Evolutionary conservation across 2,113 vertebrate genomes (phyloP).

Genomic region (Typhlomys cinereus): DNA sequence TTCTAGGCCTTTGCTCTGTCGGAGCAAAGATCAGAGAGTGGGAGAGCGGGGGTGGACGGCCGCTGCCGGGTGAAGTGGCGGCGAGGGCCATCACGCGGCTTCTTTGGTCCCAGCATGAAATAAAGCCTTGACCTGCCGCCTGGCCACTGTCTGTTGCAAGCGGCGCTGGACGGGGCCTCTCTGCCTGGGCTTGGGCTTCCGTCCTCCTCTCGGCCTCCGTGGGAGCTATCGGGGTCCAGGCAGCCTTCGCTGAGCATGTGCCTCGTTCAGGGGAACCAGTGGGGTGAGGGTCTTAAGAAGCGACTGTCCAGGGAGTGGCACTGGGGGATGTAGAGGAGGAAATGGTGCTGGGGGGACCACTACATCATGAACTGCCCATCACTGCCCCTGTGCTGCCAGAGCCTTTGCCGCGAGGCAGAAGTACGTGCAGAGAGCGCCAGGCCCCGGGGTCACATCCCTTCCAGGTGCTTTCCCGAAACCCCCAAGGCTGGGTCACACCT

Average conservation of each 20-base stretch:
- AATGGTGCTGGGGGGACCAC: background rate
- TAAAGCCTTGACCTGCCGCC: constrained; percentile 76
- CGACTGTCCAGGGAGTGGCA: background rate
- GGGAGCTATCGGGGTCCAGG: background rate
- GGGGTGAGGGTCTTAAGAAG: rapidly evolving
- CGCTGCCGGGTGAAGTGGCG: constrained; percentile 39
- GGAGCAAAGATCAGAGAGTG: background rate
- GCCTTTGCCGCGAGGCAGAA: background rate
- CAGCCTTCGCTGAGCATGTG: too few species aligned
- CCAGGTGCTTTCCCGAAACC: background rate
- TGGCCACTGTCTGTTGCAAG: rapidly evolving
- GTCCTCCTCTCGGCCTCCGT: rapidly evolving
- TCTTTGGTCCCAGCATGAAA: constrained; percentile 83
- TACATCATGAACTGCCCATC: rapidly evolving
- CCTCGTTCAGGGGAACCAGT: too few species aligned
- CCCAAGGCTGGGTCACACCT: background rate
- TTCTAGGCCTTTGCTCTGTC: constrained; percentile 7
- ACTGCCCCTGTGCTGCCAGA: background rate
- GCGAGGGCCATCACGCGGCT: constrained; percentile 37
- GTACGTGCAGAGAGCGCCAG: background rate
- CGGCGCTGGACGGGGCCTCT: background rate
- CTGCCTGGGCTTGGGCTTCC: background rate
- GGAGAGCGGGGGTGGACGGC: constrained; percentile 6
- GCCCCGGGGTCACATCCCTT: background rate
- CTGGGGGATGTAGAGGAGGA: background rate